phyloP scores from a whole-genome alignment of 2,113 vertebrate genomes.

The Thermophis baileyi region DNA sequence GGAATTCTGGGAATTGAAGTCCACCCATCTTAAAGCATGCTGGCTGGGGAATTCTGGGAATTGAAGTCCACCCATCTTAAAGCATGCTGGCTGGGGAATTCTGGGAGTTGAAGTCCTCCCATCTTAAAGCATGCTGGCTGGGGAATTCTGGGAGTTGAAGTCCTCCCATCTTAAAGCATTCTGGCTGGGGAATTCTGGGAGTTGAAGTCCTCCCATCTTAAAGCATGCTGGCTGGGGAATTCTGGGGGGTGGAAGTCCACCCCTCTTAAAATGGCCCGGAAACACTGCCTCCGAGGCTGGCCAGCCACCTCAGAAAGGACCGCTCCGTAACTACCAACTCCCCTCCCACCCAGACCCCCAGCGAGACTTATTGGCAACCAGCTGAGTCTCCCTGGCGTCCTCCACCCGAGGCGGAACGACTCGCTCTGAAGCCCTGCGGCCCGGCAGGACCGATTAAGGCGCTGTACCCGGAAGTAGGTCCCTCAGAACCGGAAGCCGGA shows the following conservation, averaged over 20 bases:
- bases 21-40: too few species aligned
- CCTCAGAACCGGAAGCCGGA: not conserved
- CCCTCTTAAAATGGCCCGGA: not conserved
- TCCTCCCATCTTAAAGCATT: too few species aligned
- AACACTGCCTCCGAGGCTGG: not conserved
- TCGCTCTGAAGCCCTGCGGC: not conserved
- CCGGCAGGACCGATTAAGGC: not conserved
- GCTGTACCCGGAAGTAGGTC: not conserved
- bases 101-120: too few species aligned
- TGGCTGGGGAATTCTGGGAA: too few species aligned
- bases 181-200: too few species aligned
- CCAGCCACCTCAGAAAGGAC: not conserved
- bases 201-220: too few species aligned
- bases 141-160: not conserved
- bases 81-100: too few species aligned
- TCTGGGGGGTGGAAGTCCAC: too few species aligned
- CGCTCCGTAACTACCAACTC: not conserved
- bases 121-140: not conserved
- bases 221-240: too few species aligned
- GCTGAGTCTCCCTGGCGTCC: not conserved
- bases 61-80: too few species aligned
- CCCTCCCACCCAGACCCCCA: not conserved
- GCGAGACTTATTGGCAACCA: not conserved
- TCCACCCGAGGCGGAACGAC: not conserved
- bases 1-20: too few species aligned